Conservation (phyloP, 37 sponge, comb jelly and placozoan species). For the Geodia barretti region DNA sequence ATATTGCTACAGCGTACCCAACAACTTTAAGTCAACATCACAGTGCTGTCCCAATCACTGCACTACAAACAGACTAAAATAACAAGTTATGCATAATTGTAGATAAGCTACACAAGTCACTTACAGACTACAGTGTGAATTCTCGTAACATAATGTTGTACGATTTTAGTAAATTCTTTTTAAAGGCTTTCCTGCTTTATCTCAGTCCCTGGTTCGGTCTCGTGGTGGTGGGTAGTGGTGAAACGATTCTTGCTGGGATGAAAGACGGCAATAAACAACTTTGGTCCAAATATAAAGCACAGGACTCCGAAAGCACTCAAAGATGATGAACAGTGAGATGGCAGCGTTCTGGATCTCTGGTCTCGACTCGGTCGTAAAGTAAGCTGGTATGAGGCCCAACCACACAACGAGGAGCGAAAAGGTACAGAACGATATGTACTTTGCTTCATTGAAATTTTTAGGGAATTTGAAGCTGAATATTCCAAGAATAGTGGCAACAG, state of each 20-base stretch:
- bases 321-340: no score
- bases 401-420: conserved; percentile 54
- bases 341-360: conserved; percentile 6
- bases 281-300: conserved; percentile 52
- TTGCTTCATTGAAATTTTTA: conserved; percentile 66
- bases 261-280: conserved; percentile 62
- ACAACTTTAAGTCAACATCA: no score
- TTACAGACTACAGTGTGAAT: no score
- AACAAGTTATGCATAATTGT: no score
- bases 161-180: no score
- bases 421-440: conserved; percentile 41
- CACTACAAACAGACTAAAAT: no score
- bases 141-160: no score
- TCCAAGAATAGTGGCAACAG: conserved; percentile 42
- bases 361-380: conserved; percentile 23
- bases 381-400: conserved; percentile 42
- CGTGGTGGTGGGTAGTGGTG: not conserved
- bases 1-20: no score
- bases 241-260: conserved; percentile 23
- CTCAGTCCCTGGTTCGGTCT: no score
- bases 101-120: no score
- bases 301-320: conserved; percentile 58
- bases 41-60: no score
- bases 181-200: no score
- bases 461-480: conserved; percentile 48